These are phyloP conservation scores for Centrocercus urophasianus DNA, from an alignment of 2,113 vertebrate genomes.

Conservation along the genomic window DNA sequence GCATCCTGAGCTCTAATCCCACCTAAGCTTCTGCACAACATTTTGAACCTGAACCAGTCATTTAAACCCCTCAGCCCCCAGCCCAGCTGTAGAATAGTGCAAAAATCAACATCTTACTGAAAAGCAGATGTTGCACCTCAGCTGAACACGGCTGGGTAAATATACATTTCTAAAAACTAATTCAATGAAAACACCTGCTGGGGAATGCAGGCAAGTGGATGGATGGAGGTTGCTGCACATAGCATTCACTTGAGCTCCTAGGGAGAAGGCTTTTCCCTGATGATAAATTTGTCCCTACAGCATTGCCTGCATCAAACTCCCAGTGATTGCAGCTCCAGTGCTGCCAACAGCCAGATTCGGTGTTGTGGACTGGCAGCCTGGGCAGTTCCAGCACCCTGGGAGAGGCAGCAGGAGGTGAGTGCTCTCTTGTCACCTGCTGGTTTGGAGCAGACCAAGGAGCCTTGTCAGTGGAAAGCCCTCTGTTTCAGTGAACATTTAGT, in stretches of 20 bases:
- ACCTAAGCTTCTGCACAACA: conserved; percentile 40
- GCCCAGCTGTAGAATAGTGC: conserved; percentile 22
- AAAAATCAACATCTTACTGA: conserved; percentile 20
- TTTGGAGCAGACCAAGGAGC: neutral
- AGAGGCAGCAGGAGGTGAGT: neutral
- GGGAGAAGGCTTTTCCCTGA: neutral
- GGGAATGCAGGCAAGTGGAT: neutral
- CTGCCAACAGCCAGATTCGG: neutral
- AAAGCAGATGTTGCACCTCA: conserved; percentile 40
- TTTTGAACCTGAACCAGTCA: conserved; percentile 47
- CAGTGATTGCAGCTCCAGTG: neutral
- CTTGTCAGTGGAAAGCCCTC: neutral
- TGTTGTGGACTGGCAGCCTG: neutral
- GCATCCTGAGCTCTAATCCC: conserved; percentile 54
- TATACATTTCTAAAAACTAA: neutral
- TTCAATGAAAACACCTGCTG: conserved; percentile 23
- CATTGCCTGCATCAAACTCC: neutral
- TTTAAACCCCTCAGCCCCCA: conserved; percentile 38
- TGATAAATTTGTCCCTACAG: neutral
- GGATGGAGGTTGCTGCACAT: neutral
- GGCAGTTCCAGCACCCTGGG: neutral
- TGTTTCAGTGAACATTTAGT: conserved; percentile 17
- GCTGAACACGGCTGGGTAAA: neutral
- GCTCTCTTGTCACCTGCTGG: neutral
- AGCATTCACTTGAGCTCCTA: neutral